These are phyloP conservation scores for Hippopotamus amphibius DNA, from an alignment of 2,113 vertebrate species.

Conservation along the genomic window DNA sequence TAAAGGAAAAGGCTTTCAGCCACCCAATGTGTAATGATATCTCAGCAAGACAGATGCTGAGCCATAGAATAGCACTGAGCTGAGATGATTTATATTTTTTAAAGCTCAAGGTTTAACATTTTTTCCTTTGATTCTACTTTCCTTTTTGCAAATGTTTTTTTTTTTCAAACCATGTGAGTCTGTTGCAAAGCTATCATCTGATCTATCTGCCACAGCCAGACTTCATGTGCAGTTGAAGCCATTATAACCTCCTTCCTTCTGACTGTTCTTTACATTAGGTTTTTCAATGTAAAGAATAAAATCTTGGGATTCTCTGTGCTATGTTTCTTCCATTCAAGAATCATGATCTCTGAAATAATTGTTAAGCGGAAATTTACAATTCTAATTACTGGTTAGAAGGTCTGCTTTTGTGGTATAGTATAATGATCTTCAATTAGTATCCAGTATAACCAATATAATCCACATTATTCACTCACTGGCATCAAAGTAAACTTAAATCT, in stretches of 20 bases:
- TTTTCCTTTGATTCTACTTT: constrained; percentile 60
- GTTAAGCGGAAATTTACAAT: neutral
- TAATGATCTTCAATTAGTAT: constrained; percentile 10
- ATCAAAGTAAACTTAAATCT: constrained; percentile 38
- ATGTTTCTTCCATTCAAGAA: neutral
- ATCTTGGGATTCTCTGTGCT: neutral
- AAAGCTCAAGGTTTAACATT: constrained; percentile 65
- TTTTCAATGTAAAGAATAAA: constrained; percentile 39
- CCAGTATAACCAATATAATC: neutral
- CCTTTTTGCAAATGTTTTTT: constrained; percentile 57
- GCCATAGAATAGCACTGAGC: constrained; percentile 67
- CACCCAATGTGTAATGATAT: constrained; percentile 71
- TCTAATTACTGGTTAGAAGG: neutral
- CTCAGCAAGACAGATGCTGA: constrained; percentile 79
- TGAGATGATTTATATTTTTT: constrained; percentile 71
- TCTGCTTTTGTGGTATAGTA: neutral
- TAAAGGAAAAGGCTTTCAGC: constrained; percentile 72
- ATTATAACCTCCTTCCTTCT: neutral
- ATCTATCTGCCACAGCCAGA: neutral
- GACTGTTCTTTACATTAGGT: neutral
- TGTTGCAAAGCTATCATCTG: constrained; percentile 12
- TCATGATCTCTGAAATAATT: constrained; percentile 29
- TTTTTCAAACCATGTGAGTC: neutral
- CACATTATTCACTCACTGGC: neutral
- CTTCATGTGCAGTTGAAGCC: neutral